Base-by-base conservation (phyloP, 1,140 invertebrate genomes). In the Euglossa dilemma region DNA sequence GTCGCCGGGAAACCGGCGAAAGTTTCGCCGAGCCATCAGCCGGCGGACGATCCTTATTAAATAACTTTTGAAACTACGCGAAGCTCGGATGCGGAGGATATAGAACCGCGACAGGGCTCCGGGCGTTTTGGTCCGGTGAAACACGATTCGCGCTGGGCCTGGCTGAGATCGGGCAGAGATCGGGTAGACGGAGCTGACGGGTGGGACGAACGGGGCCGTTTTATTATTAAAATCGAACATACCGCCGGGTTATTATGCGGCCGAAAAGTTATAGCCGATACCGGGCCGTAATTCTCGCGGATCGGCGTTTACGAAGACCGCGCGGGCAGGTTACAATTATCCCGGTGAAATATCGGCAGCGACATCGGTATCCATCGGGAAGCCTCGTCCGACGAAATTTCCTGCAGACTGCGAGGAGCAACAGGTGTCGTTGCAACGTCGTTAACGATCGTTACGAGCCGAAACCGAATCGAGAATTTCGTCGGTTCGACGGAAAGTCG, bases 391-490 rank as follows among this genome's bases (percentile, higher is more conserved):
- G 47, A 11, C 20, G 69, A 80, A 75, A 59, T 80, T 66, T 52
- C 0, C 16, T 2, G 4, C 18, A 18, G 25, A 36, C 25, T 6
- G 12, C 0, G 56, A 4, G 47, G 69, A 74, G 69, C 83, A 84
- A 84, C 83, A 84, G 83, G 83, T 84, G 83, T 84, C 77, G 1
- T 56, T 74, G 47, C 25, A 47, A 50, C 54, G 47, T 77, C 54
- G 79, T 70, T 47, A 61, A 77, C 12, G 43, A 43, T 66, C 28
- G 25, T 72, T 61, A 54, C 9, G 23, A 56, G 36, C 36, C 64
- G 18, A 4, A 45, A 59, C 54, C 28, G 8, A n/a, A 20, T 84
- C 61, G 63, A 74, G 73, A 67, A 80, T 28, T 54, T 52, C 59
- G 16, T 72, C 18, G 0, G 52, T 36, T 36, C 20, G 7, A 43